phyloP scores from a whole-genome alignment of 1,140 invertebrate genomes.

The Drosophila triauraria region DNA sequence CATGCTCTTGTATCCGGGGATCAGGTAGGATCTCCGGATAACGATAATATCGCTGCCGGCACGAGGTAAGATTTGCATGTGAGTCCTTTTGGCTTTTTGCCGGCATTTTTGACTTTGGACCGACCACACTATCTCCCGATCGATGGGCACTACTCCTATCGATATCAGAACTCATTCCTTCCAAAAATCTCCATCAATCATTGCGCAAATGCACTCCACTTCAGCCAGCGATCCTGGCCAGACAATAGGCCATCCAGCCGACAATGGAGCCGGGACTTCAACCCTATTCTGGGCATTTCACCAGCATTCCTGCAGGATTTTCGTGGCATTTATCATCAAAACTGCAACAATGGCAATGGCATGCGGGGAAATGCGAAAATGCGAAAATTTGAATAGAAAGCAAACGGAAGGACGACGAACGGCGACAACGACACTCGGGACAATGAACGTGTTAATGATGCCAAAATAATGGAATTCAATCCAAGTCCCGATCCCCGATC shows the following conservation, averaged over 20 bases:
- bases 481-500: slow-evolving; percentile 18
- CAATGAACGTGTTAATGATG: slow-evolving; percentile 83
- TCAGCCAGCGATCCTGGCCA: slow-evolving; percentile 1
- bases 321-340: slow-evolving; percentile 30
- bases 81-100: slow-evolving; percentile 17
- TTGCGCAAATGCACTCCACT: slow-evolving; percentile 57
- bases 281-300: slow-evolving; percentile 64
- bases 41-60: slow-evolving; percentile 6
- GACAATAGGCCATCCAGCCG: slow-evolving; percentile 31
- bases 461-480: slow-evolving; percentile 68
- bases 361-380: slow-evolving; percentile 18
- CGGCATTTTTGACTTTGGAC: slow-evolving; percentile 1
- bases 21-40: neutral
- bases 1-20: neutral
- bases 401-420: slow-evolving; percentile 28
- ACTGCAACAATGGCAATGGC: slow-evolving; percentile 23
- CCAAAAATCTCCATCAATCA: slow-evolving; percentile 28
- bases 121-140: neutral
- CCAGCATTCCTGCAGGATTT: slow-evolving; percentile 33
- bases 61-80: slow-evolving; percentile 35
- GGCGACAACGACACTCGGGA: slow-evolving; percentile 30
- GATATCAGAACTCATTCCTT: neutral
- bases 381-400: slow-evolving; percentile 68
- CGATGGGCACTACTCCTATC: neutral
- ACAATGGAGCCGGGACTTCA: slow-evolving; percentile 31